Evolutionary conservation across 37 sponge, comb jelly and placozoan species (phyloP).

Genomic region (Corticium candelabrum): DNA sequence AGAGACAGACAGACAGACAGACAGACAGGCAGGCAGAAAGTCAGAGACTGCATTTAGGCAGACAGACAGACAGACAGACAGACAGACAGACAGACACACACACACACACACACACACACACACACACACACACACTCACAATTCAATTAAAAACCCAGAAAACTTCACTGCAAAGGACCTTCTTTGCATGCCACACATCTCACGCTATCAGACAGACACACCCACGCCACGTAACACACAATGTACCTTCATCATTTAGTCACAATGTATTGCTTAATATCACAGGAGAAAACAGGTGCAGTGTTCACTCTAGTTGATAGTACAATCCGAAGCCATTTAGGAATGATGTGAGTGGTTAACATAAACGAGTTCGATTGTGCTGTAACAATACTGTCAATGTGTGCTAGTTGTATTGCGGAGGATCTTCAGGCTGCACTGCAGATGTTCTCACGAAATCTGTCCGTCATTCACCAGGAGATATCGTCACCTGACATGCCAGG

Average conservation of each 20-base stretch:
- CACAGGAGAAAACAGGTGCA: constrained; percentile 58
- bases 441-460: constrained; percentile 23
- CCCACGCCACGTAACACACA: too few relatives aligned
- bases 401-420: constrained; percentile 49
- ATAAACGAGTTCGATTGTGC: not conserved
- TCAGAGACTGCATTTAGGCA: too few relatives aligned
- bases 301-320: constrained; percentile 72
- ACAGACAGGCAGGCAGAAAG: too few relatives aligned
- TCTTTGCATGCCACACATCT: too few relatives aligned
- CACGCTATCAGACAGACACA: too few relatives aligned
- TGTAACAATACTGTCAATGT: too few relatives aligned
- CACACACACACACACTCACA: constrained; percentile 2
- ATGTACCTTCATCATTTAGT: not conserved
- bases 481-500: constrained; percentile 56
- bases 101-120: not conserved
- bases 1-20: too few relatives aligned
- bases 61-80: constrained; percentile 9
- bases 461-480: constrained; percentile 87
- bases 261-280: not conserved
- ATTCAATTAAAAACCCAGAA: too few relatives aligned
- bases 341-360: constrained; percentile 62
- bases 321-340: constrained; percentile 46
- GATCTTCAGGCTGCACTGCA: constrained; percentile 39
- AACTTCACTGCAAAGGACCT: too few relatives aligned
- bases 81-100: not conserved